These are phyloP conservation scores for Scelioninae gen. 2 DNA, from an alignment of 2,888 invertebrate species.

Conservation along the genomic window DNA sequence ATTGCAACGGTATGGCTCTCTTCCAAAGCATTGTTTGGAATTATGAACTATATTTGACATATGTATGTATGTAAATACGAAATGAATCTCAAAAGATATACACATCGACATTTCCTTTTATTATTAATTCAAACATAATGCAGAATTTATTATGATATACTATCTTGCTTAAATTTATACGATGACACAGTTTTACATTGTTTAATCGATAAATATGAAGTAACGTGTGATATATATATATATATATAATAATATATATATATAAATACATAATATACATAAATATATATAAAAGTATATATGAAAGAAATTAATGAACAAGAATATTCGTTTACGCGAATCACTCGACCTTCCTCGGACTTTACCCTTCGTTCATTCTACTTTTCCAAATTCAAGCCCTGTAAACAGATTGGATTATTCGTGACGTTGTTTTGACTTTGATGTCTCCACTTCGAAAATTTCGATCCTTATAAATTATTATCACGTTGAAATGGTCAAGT, in stretches of 20 bases:
- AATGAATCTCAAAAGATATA: constrained; percentile 54
- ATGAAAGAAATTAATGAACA: constrained; percentile 27
- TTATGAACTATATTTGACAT: constrained; percentile 60
- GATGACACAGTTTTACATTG: constrained; percentile 59
- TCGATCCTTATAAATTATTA: no score
- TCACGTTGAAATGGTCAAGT: no score
- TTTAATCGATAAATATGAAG: constrained; percentile 60
- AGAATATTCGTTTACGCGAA: constrained; percentile 16
- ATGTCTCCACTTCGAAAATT: no score
- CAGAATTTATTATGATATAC: constrained; percentile 58
- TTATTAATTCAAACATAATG: constrained; percentile 53
- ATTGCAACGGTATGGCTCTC: constrained; percentile 56
- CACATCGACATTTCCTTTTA: constrained; percentile 60
- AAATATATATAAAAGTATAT: constrained; percentile 47
- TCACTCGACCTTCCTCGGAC: constrained; percentile 6
- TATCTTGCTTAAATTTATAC: constrained; percentile 60
- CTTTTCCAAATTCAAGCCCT: neutral
- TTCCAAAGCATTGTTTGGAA: constrained; percentile 58
- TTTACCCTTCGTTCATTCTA: neutral
- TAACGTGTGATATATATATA: constrained; percentile 60
- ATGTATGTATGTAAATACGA: constrained; percentile 63
- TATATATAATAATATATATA: constrained; percentile 55
- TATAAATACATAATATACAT: constrained; percentile 56
- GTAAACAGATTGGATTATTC: neutral
- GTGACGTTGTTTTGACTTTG: neutral